Conservation (phyloP, 2,797 vertebrate genomes). For the Vireo griseus region DNA sequence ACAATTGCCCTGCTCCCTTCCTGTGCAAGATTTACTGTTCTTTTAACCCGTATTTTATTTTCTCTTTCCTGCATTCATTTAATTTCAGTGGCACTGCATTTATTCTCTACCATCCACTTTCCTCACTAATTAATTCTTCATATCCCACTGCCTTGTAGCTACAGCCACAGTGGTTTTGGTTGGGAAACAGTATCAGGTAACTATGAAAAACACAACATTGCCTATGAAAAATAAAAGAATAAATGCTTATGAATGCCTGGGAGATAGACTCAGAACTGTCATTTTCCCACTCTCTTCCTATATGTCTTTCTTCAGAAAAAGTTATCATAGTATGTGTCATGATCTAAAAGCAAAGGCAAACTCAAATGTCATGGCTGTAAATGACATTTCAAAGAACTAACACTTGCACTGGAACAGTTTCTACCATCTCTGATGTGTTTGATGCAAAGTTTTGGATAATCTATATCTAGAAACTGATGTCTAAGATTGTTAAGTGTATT, state of each 20-base stretch:
- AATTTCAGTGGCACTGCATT: background rate
- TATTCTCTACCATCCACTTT: background rate
- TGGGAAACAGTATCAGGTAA: background rate
- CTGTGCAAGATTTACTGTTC: background rate
- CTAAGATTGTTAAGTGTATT: background rate
- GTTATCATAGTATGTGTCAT: background rate
- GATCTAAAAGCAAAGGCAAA: background rate
- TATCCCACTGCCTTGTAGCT: background rate
- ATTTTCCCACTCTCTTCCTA: background rate
- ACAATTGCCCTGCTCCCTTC: background rate
- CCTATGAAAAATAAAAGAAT: background rate
- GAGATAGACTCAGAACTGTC: background rate
- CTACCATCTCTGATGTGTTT: background rate
- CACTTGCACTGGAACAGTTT: background rate
- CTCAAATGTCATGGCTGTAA: background rate
- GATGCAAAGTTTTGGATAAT: background rate
- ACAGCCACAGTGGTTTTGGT: background rate
- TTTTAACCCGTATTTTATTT: background rate
- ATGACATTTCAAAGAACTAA: conserved; percentile 10
- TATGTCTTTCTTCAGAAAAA: background rate
- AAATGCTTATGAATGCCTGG: background rate
- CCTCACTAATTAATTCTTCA: background rate
- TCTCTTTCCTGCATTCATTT: background rate
- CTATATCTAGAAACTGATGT: background rate
- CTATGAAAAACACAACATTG: background rate